Evolutionary conservation across 1,140 invertebrate species (phyloP), one percentile per base, ranked within the genome.

Genomic region (Drosophila ohnishii): DNA sequence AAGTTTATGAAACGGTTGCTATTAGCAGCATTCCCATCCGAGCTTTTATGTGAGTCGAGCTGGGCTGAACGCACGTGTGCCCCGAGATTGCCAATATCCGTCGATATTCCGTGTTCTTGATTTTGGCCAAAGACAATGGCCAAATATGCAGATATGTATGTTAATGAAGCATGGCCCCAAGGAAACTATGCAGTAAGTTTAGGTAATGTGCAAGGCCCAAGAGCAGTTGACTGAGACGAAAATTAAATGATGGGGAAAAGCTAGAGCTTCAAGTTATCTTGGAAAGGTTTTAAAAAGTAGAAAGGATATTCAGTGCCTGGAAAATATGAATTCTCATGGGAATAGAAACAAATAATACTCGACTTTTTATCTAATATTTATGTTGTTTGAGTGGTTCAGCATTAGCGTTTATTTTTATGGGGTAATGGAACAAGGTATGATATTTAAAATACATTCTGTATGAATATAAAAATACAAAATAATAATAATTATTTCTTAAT

Each of bases 21-120:
- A 85, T 85, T 85, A 85, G 69, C 70, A 86, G 78, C 78, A 78
- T 86, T 81, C 61, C 58, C 65, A 50, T 50, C 28, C n/a, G 9
- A 35, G 48, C 80, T 83, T 80, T 83, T 80, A 83, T 79, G 71
- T 83, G 69, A 51, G 9, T 40, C 39, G 51, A 28, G 44, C 30
- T 67, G 48, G 30, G 53, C 37, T 59, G 30, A 53, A 57, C 55
- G 73, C 61, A 66, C 71, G 72, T 75, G 73, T 67, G 62, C 73
- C 28, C 10, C n/a, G 40, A 51, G 71, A 75, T 51, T 51, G 32
- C 65, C 67, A 59, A 71, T 71, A 71, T 71, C 53, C 28, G n/a
- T 50, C 51, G 51, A 71, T 70, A 57, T 35, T 39, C 28, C 7
- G 5, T 6, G 48, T 25, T 47, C 40, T 45, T 14, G 63, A 67